A percentile compares a stretch with the other conserved stretches of the same genome.
These are phyloP conservation scores for Percina caprodes DNA, from an alignment of 2,113 vertebrate genomes.

Conservation along the genomic window DNA sequence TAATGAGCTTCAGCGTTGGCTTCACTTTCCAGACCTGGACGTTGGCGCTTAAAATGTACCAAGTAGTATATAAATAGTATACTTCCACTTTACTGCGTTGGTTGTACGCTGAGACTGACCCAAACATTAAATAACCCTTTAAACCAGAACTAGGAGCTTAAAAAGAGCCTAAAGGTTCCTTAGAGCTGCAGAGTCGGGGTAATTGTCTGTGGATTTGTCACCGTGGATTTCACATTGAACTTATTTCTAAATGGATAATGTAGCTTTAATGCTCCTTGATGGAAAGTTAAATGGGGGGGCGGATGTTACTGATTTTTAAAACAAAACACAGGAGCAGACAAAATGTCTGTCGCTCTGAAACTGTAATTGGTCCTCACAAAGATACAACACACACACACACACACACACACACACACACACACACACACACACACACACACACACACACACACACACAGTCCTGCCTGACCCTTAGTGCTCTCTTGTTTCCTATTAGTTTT, in stretches of 20 bases:
- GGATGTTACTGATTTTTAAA: not conserved
- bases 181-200: no score
- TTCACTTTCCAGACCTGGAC: no score
- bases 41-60: no score
- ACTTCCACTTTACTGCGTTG: no score
- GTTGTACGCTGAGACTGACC: no score
- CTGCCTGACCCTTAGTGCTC: slow-evolving; percentile 43
- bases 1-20: no score
- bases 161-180: no score
- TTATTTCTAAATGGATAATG: not conserved
- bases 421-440: slow-evolving; percentile 10
- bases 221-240: no score
- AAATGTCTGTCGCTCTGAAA: slow-evolving; percentile 31
- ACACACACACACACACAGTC: slow-evolving; percentile 33
- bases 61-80: no score
- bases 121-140: no score
- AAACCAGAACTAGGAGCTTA: no score
- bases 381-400: slow-evolving; percentile 2
- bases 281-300: not conserved
- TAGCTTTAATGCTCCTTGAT: not conserved
- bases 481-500: slow-evolving; percentile 71
- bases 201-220: no score
- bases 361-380: slow-evolving; percentile 56
- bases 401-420: slow-evolving; percentile 33
- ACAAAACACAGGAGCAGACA: slow-evolving; percentile 33